A percentile compares a stretch with the other conserved stretches of the same genome.
These are phyloP conservation scores for Ornithorhynchus anatinus DNA, from an alignment of 2,113 vertebrate species.

Conservation along the genomic window DNA sequence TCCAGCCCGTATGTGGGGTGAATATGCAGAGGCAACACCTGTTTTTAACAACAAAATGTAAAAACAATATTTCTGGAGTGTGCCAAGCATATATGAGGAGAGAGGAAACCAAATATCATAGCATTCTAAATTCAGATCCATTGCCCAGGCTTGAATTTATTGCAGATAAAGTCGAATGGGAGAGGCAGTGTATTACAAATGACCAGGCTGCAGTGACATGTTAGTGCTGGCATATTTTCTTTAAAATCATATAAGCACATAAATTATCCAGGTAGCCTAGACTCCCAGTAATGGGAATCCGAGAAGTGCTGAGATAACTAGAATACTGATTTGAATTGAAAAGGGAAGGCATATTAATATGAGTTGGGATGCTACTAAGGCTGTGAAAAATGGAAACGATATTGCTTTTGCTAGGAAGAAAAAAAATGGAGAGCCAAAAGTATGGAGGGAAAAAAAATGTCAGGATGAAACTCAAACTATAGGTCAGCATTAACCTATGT, in stretches of 20 bases:
- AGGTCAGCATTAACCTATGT: conserved; percentile 20
- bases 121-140: background rate
- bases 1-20: background rate
- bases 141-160: background rate
- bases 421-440: conserved; percentile 45
- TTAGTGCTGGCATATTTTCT: background rate
- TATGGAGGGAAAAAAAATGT: conserved; percentile 6
- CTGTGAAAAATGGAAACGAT: conserved; percentile 38
- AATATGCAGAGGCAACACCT: background rate
- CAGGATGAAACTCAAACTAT: conserved; percentile 4
- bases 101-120: background rate
- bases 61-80: background rate
- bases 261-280: background rate
- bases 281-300: background rate
- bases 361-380: conserved; percentile 29
- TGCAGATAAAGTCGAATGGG: background rate
- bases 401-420: conserved; percentile 26
- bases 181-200: background rate
- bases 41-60: background rate
- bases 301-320: background rate
- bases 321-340: conserved; percentile 30
- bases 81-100: background rate
- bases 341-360: conserved; percentile 13
- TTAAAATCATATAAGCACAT: conserved; percentile 20
- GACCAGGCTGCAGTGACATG: background rate